These are phyloP conservation scores for Chiloscyllium plagiosum DNA, from an alignment of 2,113 vertebrate species.

Conservation along the genomic window DNA sequence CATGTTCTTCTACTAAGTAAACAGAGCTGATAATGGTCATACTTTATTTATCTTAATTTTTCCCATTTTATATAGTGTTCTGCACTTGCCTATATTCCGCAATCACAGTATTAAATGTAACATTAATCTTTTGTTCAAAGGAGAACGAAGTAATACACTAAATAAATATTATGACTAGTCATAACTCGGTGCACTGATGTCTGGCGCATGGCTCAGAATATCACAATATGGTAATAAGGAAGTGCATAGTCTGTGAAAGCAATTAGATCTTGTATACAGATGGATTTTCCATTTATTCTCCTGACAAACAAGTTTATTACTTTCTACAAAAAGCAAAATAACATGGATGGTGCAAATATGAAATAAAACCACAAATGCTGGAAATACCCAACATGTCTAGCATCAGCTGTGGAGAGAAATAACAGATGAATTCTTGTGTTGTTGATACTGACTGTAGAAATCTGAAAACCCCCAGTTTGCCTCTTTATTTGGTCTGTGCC, in stretches of 20 bases:
- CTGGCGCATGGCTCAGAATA: slow-evolving; percentile 18
- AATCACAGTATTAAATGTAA: neutral
- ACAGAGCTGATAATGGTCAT: neutral
- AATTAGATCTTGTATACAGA: neutral
- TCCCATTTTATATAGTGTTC: neutral
- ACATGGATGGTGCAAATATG: neutral
- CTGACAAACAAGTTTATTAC: slow-evolving; percentile 32
- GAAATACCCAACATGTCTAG: neutral
- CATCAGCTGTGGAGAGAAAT: neutral
- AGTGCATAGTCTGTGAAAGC: slow-evolving; percentile 10
- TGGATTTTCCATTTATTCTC: neutral
- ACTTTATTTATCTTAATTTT: neutral
- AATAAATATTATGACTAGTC: slow-evolving; percentile 17
- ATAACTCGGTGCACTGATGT: neutral
- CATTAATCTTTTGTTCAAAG: slow-evolving; percentile 12
- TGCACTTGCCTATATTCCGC: neutral
- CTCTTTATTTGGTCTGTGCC: neutral
- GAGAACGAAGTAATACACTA: neutral
- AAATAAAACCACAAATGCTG: neutral
- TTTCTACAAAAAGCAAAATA: neutral
- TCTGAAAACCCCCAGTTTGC: neutral
- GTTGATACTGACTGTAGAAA: neutral
- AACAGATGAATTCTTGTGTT: neutral
- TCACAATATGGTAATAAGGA: neutral
- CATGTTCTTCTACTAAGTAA: neutral